Conservation (phyloP, 2,888 invertebrate genomes). For the Syritta pipiens region DNA sequence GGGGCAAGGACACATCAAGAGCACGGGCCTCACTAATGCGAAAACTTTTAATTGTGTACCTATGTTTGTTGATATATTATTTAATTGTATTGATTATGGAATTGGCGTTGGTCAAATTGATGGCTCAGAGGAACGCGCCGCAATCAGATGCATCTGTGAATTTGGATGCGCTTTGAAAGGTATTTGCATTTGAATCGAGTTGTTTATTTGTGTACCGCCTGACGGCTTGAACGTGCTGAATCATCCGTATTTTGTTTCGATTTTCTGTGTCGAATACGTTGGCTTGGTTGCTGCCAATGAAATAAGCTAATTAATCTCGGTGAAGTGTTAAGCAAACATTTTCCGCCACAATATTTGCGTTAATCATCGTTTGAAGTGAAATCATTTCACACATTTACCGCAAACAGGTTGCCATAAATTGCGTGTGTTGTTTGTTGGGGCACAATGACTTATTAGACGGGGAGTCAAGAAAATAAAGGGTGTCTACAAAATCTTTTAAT, state of each 20-base stretch:
- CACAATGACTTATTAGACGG: background rate
- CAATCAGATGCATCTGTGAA: conserved; percentile 1
- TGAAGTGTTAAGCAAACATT: conserved; percentile 7
- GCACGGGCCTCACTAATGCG: too few relatives aligned
- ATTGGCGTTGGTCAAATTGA: background rate
- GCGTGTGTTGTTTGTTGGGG: background rate
- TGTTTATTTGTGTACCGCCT: background rate
- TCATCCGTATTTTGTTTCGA: background rate
- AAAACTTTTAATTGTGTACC: conserved; percentile 10
- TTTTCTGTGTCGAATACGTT: background rate
- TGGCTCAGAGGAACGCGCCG: background rate
- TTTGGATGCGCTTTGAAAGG: background rate
- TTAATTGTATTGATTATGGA: conserved; percentile 33
- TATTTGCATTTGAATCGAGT: conserved; percentile 17
- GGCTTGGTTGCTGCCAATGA: background rate
- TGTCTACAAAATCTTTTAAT: too few relatives aligned
- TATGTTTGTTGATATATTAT: conserved; percentile 13
- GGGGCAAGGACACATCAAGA: background rate
- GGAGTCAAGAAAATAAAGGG: too few relatives aligned
- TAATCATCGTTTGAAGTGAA: background rate
- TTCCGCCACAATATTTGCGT: background rate
- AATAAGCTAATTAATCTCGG: conserved; percentile 1
- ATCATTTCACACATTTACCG: background rate
- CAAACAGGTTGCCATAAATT: background rate
- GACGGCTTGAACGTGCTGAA: background rate